Conservation (phyloP, 1,140 invertebrate genomes). For the Euwallacea similis region DNA sequence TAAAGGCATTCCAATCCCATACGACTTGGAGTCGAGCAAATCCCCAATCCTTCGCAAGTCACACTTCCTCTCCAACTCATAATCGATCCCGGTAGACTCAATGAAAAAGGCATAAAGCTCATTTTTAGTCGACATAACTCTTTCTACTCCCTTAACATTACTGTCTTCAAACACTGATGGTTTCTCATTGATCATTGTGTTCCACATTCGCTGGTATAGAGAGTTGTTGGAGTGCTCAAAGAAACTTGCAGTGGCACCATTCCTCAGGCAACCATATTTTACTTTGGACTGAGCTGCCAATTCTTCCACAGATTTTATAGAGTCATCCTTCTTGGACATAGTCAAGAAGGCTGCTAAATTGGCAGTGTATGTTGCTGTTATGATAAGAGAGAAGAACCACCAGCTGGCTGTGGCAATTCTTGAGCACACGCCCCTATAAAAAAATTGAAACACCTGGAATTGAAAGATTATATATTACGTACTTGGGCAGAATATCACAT, state of each 20-base stretch:
- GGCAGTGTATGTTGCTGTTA: slow-evolving; percentile 95
- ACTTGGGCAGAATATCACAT: slow-evolving; percentile 79
- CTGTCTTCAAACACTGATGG: slow-evolving; percentile 80
- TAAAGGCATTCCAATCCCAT: slow-evolving; percentile 76
- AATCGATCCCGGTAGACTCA: slow-evolving; percentile 83
- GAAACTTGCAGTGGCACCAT: slow-evolving; percentile 75
- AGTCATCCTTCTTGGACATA: slow-evolving; percentile 76
- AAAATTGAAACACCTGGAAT: slow-evolving; percentile 1
- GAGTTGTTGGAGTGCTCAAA: slow-evolving; percentile 72
- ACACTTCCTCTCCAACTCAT: slow-evolving; percentile 75
- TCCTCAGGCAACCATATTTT: slow-evolving; percentile 62
- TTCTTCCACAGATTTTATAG: slow-evolving; percentile 76
- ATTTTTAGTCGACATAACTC: slow-evolving; percentile 71
- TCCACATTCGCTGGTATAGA: slow-evolving; percentile 69
- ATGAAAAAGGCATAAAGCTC: slow-evolving; percentile 78
- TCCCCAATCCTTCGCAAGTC: slow-evolving; percentile 76
- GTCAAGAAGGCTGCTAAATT: slow-evolving; percentile 95
- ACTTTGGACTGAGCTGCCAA: slow-evolving; percentile 92
- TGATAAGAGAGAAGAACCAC: slow-evolving; percentile 96
- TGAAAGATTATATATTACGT: slow-evolving; percentile 43
- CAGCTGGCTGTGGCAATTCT: slow-evolving; percentile 83
- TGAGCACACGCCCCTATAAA: slow-evolving; percentile 67
- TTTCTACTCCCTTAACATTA: slow-evolving; percentile 83
- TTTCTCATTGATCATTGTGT: slow-evolving; percentile 76
- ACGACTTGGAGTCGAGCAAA: slow-evolving; percentile 78